Percentiles rank a stretch among this genome's conserved stretches.
phyloP scores from a whole-genome alignment of 2,888 invertebrate genomes.

The Incurvaria masculella region DNA sequence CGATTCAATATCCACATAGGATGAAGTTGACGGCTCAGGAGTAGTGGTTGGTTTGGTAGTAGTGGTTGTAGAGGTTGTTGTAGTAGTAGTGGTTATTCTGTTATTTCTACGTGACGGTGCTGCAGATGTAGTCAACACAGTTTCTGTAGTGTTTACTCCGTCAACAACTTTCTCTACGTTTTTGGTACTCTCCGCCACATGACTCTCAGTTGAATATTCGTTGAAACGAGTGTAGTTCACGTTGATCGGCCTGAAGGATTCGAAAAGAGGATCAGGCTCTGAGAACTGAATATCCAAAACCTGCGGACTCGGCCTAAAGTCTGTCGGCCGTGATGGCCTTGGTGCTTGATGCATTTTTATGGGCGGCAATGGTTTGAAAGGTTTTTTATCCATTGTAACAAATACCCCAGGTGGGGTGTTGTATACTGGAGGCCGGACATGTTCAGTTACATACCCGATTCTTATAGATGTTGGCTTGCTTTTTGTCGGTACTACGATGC shows the following conservation, averaged over 20 bases:
- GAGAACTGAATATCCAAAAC: slow-evolving; percentile 34
- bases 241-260: slow-evolving; percentile 40
- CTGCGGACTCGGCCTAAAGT: slow-evolving; percentile 46
- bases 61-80: slow-evolving; percentile 2
- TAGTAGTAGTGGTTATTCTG: slow-evolving; percentile 22
- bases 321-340: slow-evolving; percentile 27
- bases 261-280: slow-evolving; percentile 30
- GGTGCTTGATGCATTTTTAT: slow-evolving; percentile 28
- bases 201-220: slow-evolving; percentile 3
- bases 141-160: not conserved
- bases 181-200: slow-evolving; percentile 19
- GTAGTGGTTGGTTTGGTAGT: slow-evolving; percentile 33
- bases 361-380: slow-evolving; percentile 49
- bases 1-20: slow-evolving; percentile 23
- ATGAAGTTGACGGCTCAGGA: slow-evolving; percentile 24
- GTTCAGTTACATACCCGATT: slow-evolving; percentile 33
- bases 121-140: not conserved
- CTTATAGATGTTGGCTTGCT: slow-evolving; percentile 27
- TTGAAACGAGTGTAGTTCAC: slow-evolving; percentile 24
- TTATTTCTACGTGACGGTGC: slow-evolving; percentile 20
- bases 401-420: slow-evolving; percentile 49
- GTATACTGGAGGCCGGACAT: slow-evolving; percentile 41
- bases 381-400: slow-evolving; percentile 47
- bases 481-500: slow-evolving; percentile 26
- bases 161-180: slow-evolving; percentile 17